Conservation (phyloP, 2,797 vertebrate species). For the Discoglossus pictus region DNA sequence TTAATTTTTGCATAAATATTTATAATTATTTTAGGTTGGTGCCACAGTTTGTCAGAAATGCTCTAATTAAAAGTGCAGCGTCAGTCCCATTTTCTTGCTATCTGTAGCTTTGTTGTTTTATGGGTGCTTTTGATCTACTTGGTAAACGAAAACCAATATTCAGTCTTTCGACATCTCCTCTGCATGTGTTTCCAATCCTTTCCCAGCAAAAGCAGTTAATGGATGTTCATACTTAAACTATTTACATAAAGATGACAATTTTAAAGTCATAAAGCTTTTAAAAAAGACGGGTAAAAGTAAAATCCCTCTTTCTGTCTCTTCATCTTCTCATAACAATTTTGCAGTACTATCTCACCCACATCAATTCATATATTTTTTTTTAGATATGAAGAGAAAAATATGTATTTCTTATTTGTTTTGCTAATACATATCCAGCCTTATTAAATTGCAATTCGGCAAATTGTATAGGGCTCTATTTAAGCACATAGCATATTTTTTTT, state of each 20-base stretch:
- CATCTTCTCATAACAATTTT: too few relatives aligned
- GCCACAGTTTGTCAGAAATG: background rate
- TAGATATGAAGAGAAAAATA: too few relatives aligned
- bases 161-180: conserved; percentile 52
- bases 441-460: too few relatives aligned
- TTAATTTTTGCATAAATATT: too few relatives aligned
- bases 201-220: conserved; percentile 47
- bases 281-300: conserved; percentile 9
- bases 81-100: conserved; percentile 35
- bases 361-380: too few relatives aligned
- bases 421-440: too few relatives aligned
- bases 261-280: conserved; percentile 19
- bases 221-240: conserved; percentile 34
- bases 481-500: too few relatives aligned
- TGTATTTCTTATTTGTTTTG: too few relatives aligned
- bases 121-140: conserved; percentile 62
- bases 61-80: conserved; percentile 12
- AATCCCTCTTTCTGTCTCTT: background rate
- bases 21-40: background rate
- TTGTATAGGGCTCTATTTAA: too few relatives aligned
- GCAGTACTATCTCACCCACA: too few relatives aligned
- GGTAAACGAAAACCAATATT: conserved; percentile 50
- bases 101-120: conserved; percentile 50
- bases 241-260: conserved; percentile 38
- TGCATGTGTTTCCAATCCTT: conserved; percentile 61